Conservation (phyloP, 2,113 vertebrate species). For the Himantopus leucocephalus region DNA sequence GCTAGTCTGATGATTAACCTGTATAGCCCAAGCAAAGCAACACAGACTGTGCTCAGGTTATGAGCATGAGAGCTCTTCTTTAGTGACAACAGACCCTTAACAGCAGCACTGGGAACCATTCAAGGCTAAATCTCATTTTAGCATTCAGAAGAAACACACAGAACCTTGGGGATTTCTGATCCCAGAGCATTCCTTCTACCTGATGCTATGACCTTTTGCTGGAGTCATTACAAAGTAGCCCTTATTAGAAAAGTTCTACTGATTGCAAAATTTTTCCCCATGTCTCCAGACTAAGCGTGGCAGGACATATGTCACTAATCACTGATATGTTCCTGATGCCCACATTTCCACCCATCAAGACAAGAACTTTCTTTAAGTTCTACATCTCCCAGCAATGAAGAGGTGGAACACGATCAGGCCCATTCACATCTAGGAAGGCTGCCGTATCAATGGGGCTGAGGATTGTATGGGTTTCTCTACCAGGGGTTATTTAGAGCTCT, state of each 20-base stretch:
- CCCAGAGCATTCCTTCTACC: neutral
- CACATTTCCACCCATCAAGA: neutral
- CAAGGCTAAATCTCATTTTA: neutral
- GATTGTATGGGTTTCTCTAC: neutral
- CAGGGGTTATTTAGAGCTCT: neutral
- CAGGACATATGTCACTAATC: neutral
- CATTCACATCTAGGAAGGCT: neutral
- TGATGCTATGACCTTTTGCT: neutral
- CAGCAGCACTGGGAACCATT: neutral
- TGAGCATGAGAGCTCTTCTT: neutral
- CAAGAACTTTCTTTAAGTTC: neutral
- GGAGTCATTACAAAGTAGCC: neutral
- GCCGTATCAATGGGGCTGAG: neutral
- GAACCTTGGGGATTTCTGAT: neutral
- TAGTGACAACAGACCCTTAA: neutral
- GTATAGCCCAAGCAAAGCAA: neutral
- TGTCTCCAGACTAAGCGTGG: neutral
- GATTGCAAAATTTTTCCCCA: neutral
- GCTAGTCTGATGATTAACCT: neutral
- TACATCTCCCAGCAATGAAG: neutral
- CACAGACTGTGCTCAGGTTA: neutral
- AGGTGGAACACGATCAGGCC: neutral
- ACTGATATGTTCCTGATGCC: neutral
- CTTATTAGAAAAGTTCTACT: neutral
- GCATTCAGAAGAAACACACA: neutral